These are phyloP conservation scores for Melanerpes formicivorus DNA, from an alignment of 2,113 vertebrate species.

Conservation along the genomic window DNA sequence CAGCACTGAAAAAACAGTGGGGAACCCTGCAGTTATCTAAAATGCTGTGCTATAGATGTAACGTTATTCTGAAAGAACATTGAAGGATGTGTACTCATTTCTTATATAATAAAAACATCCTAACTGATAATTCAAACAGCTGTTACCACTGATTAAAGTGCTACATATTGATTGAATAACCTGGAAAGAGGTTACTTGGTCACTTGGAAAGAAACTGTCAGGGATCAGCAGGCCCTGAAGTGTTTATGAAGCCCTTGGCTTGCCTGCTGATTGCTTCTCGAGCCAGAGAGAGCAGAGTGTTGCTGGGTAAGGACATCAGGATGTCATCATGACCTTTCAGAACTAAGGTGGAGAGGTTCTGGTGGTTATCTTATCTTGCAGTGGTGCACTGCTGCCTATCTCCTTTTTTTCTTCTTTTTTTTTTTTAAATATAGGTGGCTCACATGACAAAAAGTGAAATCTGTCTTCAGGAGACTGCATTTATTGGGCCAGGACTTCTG, in stretches of 20 bases:
- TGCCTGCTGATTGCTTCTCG: not conserved
- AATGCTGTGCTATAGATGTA: not conserved
- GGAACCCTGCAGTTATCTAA: not conserved
- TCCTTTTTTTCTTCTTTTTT: not conserved
- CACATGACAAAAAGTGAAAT: constrained; percentile 98
- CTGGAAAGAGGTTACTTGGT: not conserved
- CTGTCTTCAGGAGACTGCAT: constrained; percentile 90
- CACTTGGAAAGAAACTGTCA: not conserved
- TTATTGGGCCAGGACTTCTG: constrained; percentile 92
- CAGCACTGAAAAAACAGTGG: not conserved
- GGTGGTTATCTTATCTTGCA: not conserved
- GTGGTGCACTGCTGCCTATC: not conserved
- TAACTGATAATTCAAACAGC: not conserved
- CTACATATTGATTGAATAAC: not conserved
- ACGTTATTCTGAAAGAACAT: not conserved
- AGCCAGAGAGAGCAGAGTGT: not conserved
- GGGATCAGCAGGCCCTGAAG: not conserved
- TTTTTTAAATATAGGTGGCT: constrained; percentile 78
- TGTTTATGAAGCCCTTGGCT: not conserved
- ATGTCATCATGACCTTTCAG: too few relatives aligned
- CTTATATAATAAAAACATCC: not conserved
- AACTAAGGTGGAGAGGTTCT: not conserved
- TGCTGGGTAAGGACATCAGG: not conserved
- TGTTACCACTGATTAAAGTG: not conserved
- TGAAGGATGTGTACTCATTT: not conserved